Conservation (phyloP, 1,140 invertebrate genomes). For the Globodera rostochiensis region DNA sequence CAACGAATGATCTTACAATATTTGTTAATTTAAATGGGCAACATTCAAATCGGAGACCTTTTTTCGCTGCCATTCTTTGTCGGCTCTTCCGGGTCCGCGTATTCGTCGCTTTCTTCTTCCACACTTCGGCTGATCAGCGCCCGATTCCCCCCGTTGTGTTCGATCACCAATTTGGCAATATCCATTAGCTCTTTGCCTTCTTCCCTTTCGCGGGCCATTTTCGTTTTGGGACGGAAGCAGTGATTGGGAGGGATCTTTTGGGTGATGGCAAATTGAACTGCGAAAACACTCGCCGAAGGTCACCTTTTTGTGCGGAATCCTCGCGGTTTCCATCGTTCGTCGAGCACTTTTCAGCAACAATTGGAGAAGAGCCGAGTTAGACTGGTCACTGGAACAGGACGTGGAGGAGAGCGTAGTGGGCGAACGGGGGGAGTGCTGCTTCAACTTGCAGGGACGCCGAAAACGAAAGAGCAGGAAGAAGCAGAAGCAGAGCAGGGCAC, state of each 20-base stretch:
- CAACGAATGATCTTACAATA: background rate
- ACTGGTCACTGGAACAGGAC: background rate
- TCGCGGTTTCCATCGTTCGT: background rate
- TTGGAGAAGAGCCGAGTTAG: conserved; percentile 21
- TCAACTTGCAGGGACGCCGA: background rate
- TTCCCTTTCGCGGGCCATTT: background rate
- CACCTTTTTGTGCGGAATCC: background rate
- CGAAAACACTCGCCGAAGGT: background rate
- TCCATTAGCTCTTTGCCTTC: conserved; percentile 26
- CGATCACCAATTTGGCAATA: conserved; percentile 26
- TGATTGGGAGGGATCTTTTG: background rate
- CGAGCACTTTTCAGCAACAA: conserved; percentile 13
- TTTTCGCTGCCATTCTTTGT: background rate
- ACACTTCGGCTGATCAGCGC: background rate
- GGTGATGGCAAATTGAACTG: background rate
- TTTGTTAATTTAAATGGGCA: background rate
- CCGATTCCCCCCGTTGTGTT: background rate
- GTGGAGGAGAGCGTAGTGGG: background rate
- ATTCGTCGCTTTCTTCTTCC: conserved; percentile 21
- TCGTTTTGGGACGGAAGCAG: background rate
- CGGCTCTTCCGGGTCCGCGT: conserved; percentile 18
- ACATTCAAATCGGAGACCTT: background rate
- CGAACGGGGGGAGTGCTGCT: background rate
- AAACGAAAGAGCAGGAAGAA: background rate
- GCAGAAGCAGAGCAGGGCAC: conserved; percentile 7